Evolutionary conservation across 2,113 vertebrate genomes (phyloP), one percentile per base, ranked within the genome.

Genomic region (Elephas maximus): DNA sequence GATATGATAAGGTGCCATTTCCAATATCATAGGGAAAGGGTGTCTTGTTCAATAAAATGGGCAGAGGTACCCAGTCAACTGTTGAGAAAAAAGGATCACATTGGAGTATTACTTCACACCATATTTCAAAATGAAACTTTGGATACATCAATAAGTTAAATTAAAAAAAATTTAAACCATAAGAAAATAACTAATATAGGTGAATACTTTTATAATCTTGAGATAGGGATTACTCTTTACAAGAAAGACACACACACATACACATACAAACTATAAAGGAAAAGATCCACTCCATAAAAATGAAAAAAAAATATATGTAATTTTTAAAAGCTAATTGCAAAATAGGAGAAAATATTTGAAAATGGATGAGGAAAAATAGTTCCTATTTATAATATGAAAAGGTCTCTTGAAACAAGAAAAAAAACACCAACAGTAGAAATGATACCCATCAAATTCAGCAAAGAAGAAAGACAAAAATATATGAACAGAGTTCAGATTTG

Each of bases 291-390:
- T 69, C 41, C 18, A 28, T 67, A 67, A n/a, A 81, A 91, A 88
- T 67, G 53, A 3, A 67, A 28, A 10, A 23, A 67, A 51, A 77
- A 41, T 77, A 62, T 85, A 45, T 28, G 18, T 48, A 71, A 71
- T 86, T 85, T 79, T 86, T 18, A 20, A 91, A 94, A 86, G 71
- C 37, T 90, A 60, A 79, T 48, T 41, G 41, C 33, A 85, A 91
- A 94, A 71, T 45, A 24, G 67, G 44, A 79, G 80, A 71, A 90
- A 60, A 85, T 69, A 28, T 71, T 60, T 30, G 48, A n/a, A 69
- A 62, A 44, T 30, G 2, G n/a, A 28, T 60, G 30, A 90, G 53
- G 24, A 41, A 60, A 85, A 62, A 62, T 9, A 3, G 8, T 62
- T 21, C 33, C 41, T 63, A 67, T 60, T 57, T 60, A 71, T 44